These are phyloP conservation scores for Zaprionus obscuricornis DNA, from an alignment of 2,888 invertebrate genomes.

Conservation along the genomic window DNA sequence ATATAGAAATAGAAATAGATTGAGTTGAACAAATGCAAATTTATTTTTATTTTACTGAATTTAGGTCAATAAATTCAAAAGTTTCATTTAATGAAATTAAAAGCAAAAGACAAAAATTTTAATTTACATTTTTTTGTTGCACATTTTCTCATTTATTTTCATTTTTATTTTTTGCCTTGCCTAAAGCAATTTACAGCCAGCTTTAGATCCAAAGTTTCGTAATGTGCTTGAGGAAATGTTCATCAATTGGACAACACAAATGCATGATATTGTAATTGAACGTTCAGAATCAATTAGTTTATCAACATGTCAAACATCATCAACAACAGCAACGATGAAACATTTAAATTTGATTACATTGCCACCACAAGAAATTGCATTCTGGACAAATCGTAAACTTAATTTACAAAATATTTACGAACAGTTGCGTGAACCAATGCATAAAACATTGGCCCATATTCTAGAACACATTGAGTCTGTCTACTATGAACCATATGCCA, in stretches of 20 bases:
- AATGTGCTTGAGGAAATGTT: constrained; percentile 93
- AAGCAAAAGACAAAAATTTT: no score
- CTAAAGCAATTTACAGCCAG: constrained; percentile 61
- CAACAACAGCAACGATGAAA: constrained; percentile 18
- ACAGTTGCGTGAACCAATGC: constrained; percentile 91
- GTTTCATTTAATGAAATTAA: no score
- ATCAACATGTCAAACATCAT: background rate
- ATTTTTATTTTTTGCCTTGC: constrained; percentile 13
- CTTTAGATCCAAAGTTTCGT: constrained; percentile 75
- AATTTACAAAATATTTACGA: constrained; percentile 95
- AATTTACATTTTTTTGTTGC: constrained; percentile 4
- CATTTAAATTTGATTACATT: constrained; percentile 74
- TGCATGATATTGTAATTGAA: constrained; percentile 84
- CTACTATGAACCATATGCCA: constrained; percentile 90
- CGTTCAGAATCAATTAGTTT: constrained; percentile 62
- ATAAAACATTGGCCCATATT: constrained; percentile 91
- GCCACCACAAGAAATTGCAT: constrained; percentile 90
- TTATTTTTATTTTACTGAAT: constrained; percentile 38
- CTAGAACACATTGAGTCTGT: constrained; percentile 91
- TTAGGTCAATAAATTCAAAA: constrained; percentile 53
- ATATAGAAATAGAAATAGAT: background rate
- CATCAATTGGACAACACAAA: constrained; percentile 94
- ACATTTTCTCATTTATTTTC: constrained; percentile 8
- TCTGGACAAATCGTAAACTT: constrained; percentile 90
- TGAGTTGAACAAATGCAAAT: constrained; percentile 21